Base-by-base conservation (phyloP, 2,888 invertebrate species). In the Leucophenga maculata region DNA sequence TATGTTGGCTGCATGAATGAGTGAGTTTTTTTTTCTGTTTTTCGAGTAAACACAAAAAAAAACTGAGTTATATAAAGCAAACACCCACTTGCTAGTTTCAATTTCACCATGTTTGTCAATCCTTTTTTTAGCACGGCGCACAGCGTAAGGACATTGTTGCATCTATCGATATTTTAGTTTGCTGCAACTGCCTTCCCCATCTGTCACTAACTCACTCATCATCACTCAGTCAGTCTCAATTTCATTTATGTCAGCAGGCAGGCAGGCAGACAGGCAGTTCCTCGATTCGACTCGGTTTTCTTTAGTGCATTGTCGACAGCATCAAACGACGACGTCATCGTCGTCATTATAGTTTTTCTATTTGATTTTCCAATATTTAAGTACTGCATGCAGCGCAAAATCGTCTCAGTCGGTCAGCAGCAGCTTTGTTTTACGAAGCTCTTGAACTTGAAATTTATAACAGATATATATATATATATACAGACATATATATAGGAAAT, bases 321-420 rank as follows among this genome's bases (percentile, higher is more conserved):
- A 44, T 22, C 46, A 1, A n/a, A n/a, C 18, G 54, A 6, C 20
- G 18, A 54, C 6, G 54, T 18, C 3, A 20, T 11, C 54, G 54
- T 14, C 14, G 14, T 54, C 54, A 54, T n/a, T 8, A 13, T 50
- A 18, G 20, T 64, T 64, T 64, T 59, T 60, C 20, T 46, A 48
- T 48, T 18, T 64, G 50, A 20, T 46, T 52, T 64, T 68, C 65
- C 70, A 72, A 66, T 74, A 81, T 78, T 81, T 83, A 83, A 81
- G 79, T 75, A 70, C 20, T 72, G 83, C 71, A 67, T 71, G 77
- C 75, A 72, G 74, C 74, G 69, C 69, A 68, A 73, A 64, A 72
- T 68, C 72, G 72, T 74, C 80, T 83, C 82, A 82, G 83, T 81
- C 80, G 80, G 78, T 78, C 77, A 80, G 74, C 78, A 73, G 70